These are phyloP conservation scores for Lamellibrachia satsuma DNA, from an alignment of 2,888 invertebrate genomes.

Conservation along the genomic window DNA sequence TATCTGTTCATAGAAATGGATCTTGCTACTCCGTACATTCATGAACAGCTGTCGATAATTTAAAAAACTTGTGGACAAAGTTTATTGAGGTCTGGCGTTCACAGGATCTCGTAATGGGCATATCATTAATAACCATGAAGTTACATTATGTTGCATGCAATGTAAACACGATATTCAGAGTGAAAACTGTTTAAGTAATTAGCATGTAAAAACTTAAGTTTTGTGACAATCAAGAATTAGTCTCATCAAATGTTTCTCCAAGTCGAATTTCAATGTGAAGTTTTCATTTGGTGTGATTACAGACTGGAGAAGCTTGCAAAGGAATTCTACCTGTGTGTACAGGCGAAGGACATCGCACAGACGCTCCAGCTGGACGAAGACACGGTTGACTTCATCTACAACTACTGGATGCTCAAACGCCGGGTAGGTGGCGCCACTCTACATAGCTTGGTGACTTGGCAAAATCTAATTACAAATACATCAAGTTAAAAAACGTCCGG, in stretches of 20 bases:
- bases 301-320: conserved; percentile 91
- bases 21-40: too few species aligned
- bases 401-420: conserved; percentile 96
- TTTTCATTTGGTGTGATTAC: conserved; percentile 33
- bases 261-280: too few species aligned
- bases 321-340: conserved; percentile 91
- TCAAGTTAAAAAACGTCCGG: not conserved
- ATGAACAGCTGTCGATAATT: too few species aligned
- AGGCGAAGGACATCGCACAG: conserved; percentile 69
- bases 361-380: conserved; percentile 78
- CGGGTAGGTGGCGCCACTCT: conserved; percentile 45
- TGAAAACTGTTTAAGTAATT: too few species aligned
- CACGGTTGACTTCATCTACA: conserved; percentile 86
- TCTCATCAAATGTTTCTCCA: not conserved
- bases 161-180: too few species aligned
- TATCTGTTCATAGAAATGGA: too few species aligned
- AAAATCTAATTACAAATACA: not conserved
- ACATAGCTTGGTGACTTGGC: not conserved
- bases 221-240: not conserved
- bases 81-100: too few species aligned
- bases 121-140: too few species aligned
- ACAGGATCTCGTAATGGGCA: too few species aligned
- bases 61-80: too few species aligned
- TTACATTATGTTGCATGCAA: too few species aligned
- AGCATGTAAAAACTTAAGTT: not conserved